These are phyloP conservation scores for Varanus salvator DNA, from an alignment of 2,113 vertebrate species.

Conservation along the genomic window DNA sequence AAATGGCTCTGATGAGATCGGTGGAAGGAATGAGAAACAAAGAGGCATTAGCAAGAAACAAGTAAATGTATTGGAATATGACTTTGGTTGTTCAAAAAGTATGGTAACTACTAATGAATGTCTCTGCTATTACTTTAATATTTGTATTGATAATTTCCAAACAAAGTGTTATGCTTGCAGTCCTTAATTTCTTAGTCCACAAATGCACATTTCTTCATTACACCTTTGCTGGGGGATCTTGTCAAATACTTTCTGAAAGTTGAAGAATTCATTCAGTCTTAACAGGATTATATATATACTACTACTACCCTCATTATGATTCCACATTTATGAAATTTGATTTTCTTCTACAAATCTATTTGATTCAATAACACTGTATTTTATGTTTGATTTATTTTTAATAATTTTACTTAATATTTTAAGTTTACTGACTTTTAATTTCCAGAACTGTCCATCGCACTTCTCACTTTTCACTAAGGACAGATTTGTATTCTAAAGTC, in stretches of 20 bases:
- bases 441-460: neutral
- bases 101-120: neutral
- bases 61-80: neutral
- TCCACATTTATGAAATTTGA: neutral
- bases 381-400: neutral
- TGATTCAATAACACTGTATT: neutral
- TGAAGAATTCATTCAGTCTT: neutral
- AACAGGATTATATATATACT: neutral
- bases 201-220: neutral
- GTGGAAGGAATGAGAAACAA: conserved; percentile 40
- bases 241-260: neutral
- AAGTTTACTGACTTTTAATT: neutral
- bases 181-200: neutral
- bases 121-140: neutral
- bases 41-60: neutral
- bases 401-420: neutral
- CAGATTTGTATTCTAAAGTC: neutral
- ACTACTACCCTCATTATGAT: neutral
- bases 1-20: conserved; percentile 89
- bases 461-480: neutral
- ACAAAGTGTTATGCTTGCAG: neutral
- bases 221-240: neutral
- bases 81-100: neutral
- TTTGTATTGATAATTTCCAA: neutral
- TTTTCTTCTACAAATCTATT: neutral